Conservation (phyloP, 2,888 invertebrate species). For the Lasioglossum leucozonium region DNA sequence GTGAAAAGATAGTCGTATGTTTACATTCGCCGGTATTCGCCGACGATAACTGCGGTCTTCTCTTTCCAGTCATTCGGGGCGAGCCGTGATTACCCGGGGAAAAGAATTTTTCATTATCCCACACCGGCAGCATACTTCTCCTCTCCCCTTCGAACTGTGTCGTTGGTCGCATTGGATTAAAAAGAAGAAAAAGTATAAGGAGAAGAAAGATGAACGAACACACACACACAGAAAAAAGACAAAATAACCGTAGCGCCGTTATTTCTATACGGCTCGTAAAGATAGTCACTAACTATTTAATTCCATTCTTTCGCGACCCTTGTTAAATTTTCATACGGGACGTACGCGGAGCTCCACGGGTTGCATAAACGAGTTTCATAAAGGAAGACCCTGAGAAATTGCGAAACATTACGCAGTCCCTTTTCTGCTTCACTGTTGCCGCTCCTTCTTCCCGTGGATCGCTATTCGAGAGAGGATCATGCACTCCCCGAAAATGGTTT, state of each 20-base stretch:
- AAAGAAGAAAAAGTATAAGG: not conserved
- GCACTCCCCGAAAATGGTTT: conserved; percentile 27
- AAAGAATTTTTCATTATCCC: conserved; percentile 58
- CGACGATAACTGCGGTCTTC: conserved; percentile 4
- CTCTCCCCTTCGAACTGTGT: not conserved
- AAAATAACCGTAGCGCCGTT: conserved; percentile 43
- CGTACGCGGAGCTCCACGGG: conserved; percentile 9
- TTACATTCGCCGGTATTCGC: not conserved
- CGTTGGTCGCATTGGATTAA: not conserved
- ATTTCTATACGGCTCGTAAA: conserved; percentile 41
- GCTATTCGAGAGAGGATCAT: not conserved
- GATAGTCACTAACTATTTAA: conserved; percentile 55
- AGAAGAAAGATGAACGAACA: not conserved
- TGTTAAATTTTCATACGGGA: conserved; percentile 58
- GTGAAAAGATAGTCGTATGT: not conserved
- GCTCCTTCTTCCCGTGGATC: not conserved
- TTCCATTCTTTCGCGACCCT: conserved; percentile 55
- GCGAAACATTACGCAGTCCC: conserved; percentile 61
- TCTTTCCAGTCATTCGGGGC: conserved; percentile 8
- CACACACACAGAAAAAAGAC: not conserved
- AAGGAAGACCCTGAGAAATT: conserved; percentile 51
- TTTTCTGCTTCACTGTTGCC: conserved; percentile 37
- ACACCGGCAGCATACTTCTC: not conserved
- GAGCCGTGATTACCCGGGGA: conserved; percentile 33
- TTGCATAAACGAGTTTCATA: conserved; percentile 55